Percentiles rank a stretch among this genome's conserved stretches.
These are phyloP conservation scores for Argyresthia goedartella DNA, from an alignment of 2,888 invertebrate genomes.

Conservation along the genomic window DNA sequence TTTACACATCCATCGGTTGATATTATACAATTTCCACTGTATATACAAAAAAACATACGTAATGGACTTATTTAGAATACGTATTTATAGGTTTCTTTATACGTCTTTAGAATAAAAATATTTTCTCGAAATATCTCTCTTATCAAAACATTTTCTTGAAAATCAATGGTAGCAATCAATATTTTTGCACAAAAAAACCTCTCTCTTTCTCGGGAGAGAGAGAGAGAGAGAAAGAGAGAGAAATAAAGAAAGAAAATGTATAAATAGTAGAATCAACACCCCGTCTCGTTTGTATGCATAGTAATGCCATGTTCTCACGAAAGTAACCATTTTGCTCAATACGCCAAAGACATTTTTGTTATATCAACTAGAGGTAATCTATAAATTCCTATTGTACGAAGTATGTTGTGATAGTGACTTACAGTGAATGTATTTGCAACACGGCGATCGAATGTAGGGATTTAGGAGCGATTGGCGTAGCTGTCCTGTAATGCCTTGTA, in stretches of 20 bases:
- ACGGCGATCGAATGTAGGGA: too few relatives aligned
- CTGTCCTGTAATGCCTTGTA: too few relatives aligned
- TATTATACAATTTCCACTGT: not conserved
- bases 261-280: not conserved
- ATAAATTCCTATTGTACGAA: not conserved
- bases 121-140: too few relatives aligned
- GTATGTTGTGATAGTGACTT: too few relatives aligned
- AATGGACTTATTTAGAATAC: not conserved
- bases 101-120: not conserved
- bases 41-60: not conserved
- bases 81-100: not conserved
- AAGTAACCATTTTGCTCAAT: constrained; percentile 56
- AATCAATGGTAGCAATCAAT: too few relatives aligned
- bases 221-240: not conserved
- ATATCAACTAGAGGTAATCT: not conserved
- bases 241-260: constrained; percentile 6
- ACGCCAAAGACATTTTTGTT: constrained; percentile 52
- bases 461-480: too few relatives aligned
- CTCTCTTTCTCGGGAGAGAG: too few relatives aligned
- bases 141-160: too few relatives aligned
- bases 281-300: not conserved
- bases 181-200: not conserved
- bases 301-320: constrained; percentile 36
- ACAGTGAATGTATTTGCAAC: too few relatives aligned
- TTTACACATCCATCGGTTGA: too few relatives aligned